Evolutionary conservation across 2,888 invertebrate species (phyloP).

Genomic region (Drosophila demipolita): DNA sequence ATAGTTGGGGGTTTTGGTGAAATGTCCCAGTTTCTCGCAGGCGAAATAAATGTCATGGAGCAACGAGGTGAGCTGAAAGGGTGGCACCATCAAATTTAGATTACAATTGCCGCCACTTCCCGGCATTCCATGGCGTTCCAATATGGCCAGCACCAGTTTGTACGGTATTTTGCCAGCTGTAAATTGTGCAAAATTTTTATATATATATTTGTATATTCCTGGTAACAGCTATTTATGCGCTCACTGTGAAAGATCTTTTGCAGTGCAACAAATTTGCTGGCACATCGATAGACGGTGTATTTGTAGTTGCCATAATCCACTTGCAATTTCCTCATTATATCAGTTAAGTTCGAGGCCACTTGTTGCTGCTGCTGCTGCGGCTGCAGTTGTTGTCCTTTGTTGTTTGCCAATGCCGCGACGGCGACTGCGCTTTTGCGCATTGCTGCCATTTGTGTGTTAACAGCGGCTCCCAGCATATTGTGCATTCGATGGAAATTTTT

Average conservation of each 20-base stretch:
- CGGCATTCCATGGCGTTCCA: constrained; percentile 82
- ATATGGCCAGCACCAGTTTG: constrained; percentile 81
- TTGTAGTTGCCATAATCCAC: constrained; percentile 80
- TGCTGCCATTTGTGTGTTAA: constrained; percentile 46
- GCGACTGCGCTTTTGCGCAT: constrained; percentile 57
- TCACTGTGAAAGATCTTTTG: constrained; percentile 83
- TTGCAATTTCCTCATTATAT: constrained; percentile 78
- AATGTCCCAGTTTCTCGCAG: constrained; percentile 83
- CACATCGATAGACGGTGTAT: constrained; percentile 84
- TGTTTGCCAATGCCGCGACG: constrained; percentile 53
- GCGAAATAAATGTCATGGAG: constrained; percentile 84
- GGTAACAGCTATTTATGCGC: constrained; percentile 29
- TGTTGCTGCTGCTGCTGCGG: constrained; percentile 42
- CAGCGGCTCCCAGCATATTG: constrained; percentile 31
- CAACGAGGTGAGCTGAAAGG: constrained; percentile 82
- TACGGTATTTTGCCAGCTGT: constrained; percentile 83
- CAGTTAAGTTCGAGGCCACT: constrained; percentile 52
- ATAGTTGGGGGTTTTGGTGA: constrained; percentile 68
- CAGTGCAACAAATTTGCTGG: constrained; percentile 81
- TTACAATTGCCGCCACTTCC: constrained; percentile 51
- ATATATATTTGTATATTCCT: background rate
- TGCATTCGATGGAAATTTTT: background rate
- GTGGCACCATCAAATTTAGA: constrained; percentile 81
- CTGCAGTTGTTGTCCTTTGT: constrained; percentile 53
- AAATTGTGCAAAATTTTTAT: background rate